Percentiles rank a stretch among this genome's conserved stretches.
These are phyloP conservation scores for Thryonomys swinderianus DNA, from an alignment of 2,113 vertebrate species.

Conservation along the genomic window DNA sequence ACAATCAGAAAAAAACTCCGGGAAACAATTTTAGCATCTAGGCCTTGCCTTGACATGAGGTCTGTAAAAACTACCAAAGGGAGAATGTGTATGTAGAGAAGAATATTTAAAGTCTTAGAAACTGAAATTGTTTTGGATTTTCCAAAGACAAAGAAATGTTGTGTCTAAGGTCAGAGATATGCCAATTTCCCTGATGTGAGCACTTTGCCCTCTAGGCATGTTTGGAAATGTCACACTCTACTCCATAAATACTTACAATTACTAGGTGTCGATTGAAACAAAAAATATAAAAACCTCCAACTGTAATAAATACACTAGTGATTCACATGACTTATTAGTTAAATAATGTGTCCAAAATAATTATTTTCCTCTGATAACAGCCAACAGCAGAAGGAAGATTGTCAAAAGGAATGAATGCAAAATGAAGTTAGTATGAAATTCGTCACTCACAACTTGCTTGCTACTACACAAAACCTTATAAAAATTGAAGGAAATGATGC, in stretches of 20 bases:
- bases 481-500: neutral
- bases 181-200: neutral
- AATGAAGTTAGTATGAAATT: neutral
- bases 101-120: neutral
- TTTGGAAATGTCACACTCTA: neutral
- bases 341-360: neutral
- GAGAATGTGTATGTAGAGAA: neutral
- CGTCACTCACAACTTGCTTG: neutral
- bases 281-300: neutral
- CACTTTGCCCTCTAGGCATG: neutral
- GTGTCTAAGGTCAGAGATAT: neutral
- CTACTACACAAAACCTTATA: neutral
- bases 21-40: neutral
- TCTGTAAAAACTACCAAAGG: neutral
- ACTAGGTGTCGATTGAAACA: neutral
- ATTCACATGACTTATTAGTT: neutral
- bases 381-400: neutral
- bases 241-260: neutral
- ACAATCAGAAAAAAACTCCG: neutral
- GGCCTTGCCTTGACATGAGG: neutral
- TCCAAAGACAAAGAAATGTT: neutral
- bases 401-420: neutral
- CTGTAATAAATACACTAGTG: neutral
- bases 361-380: neutral
- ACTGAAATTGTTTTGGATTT: neutral